Percentiles rank a stretch among this genome's conserved stretches.
Conservation (phyloP, 2,797 vertebrate genomes). For the Orestias chungarensis region DNA sequence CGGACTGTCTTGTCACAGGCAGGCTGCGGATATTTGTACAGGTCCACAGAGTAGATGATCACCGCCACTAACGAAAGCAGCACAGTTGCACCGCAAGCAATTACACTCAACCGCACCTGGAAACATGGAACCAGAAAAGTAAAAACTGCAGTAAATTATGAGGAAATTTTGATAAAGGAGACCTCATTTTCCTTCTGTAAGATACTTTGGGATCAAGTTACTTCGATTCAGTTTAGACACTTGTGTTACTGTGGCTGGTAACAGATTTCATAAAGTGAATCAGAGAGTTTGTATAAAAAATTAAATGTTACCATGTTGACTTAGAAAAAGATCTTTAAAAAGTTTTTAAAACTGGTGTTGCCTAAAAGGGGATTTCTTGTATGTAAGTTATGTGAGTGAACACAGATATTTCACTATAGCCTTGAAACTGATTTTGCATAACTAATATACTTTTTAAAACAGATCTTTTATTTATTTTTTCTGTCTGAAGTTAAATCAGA, state of each 20-base stretch:
- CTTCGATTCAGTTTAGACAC: background rate
- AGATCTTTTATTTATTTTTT: no score
- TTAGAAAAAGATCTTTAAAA: background rate
- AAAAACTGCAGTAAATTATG: no score
- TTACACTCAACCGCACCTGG: constrained; percentile 66
- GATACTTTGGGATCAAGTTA: background rate
- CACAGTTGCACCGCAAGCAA: constrained; percentile 32
- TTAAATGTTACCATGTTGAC: background rate
- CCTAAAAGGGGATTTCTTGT: no score
- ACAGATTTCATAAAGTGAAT: background rate
- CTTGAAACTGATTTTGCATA: no score
- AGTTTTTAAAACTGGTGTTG: no score
- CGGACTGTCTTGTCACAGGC: accelerated
- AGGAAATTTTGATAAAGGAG: no score
- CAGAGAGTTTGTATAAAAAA: background rate
- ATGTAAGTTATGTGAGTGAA: no score
- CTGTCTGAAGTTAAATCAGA: no score
- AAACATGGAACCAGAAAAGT: background rate
- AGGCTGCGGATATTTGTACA: constrained; percentile 26
- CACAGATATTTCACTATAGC: no score
- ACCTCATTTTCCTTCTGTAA: no score
- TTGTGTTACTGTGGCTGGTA: background rate
- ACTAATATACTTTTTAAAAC: no score
- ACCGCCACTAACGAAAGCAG: constrained; percentile 65
- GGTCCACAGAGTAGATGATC: constrained; percentile 72